Evolutionary conservation across 2,888 invertebrate genomes (phyloP), one percentile per base, ranked within the genome.

Genomic region (Cremastobaeus sp.): DNA sequence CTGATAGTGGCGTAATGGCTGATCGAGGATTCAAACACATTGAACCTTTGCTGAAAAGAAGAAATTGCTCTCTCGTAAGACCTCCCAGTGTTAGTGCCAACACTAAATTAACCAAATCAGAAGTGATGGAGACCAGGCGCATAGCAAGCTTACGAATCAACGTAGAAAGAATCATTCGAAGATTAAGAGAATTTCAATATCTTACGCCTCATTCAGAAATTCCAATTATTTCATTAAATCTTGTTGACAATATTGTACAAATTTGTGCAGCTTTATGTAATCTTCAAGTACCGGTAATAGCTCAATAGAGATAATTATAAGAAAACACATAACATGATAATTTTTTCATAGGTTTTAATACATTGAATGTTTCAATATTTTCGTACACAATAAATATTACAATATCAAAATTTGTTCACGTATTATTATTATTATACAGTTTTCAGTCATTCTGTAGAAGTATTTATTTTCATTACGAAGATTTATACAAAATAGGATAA

Each of bases 91-190:
- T 74, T 41, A 32, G 39, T 1, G 11, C 28, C 1, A 37, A 37
- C 32, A 28, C 5, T 12, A 52, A 45, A 9, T 15, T 37, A n/a
- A 28, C 64, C 28, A 57, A 55, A 48, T 20, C 15, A 1, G 65
- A 59, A 45, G 47, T 72, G 0, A 21, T 50, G 50, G 52, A 65
- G 52, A 69, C 64, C 2, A 79, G 71, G 59, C 76, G 75, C 18
- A 78, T 80, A 3, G 78, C 76, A 15, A 70, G 72, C 32, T 55
- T 80, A 12, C 37, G 76, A 43, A 78, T 79, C 21, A 76, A 78
- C 45, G 68, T 79, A 4, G 78, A 80, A 68, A 55, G 77, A 15
- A 62, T 79, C n/a, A 79, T 79, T 17, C 34, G 77, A 57, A 71
- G 78, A 75, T 14, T 77, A 9, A 41, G 77, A 57, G 76, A 78